phyloP scores from a whole-genome alignment of 2,888 invertebrate genomes.

The Hoplodrina ambigua region DNA sequence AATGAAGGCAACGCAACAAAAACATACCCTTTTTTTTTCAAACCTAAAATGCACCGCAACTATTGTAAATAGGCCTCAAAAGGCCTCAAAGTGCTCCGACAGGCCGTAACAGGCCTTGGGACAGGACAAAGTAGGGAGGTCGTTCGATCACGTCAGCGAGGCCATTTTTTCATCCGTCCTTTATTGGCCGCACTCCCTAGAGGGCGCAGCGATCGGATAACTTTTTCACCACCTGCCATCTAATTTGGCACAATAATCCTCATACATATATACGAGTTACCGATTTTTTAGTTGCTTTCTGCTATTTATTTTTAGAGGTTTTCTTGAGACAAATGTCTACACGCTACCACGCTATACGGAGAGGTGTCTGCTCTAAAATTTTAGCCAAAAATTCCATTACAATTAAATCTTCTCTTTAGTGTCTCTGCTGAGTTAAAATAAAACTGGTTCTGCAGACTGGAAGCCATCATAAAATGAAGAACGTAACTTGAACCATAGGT shows the following conservation, averaged over 20 bases:
- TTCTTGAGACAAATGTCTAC: background rate
- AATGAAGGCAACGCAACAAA: conserved; percentile 14
- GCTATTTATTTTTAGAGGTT: conserved; percentile 31
- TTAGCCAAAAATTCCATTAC: background rate
- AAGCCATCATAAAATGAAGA: conserved; percentile 29
- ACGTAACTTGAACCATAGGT: conserved; percentile 26
- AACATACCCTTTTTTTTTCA: conserved; percentile 10
- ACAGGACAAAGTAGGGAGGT: conserved; percentile 26
- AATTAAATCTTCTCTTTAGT: background rate
- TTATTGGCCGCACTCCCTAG: conserved; percentile 61
- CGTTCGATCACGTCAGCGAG: conserved; percentile 56
- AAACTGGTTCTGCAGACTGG: conserved; percentile 2
- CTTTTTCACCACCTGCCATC: conserved; percentile 78
- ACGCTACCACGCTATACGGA: no score
- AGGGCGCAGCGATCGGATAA: conserved; percentile 62
- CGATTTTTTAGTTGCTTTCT: conserved; percentile 66
- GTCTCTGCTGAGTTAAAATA: background rate
- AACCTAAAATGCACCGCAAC: conserved; percentile 38
- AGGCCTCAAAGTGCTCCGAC: conserved; percentile 22
- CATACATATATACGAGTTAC: conserved; percentile 80
- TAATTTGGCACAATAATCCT: conserved; percentile 77
- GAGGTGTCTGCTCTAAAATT: background rate
- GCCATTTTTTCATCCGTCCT: conserved; percentile 58
- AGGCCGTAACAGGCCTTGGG: conserved; percentile 30
- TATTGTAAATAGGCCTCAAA: conserved; percentile 37